phyloP scores from a whole-genome alignment of 2,888 invertebrate genomes.

The Corythucha ciliata region DNA sequence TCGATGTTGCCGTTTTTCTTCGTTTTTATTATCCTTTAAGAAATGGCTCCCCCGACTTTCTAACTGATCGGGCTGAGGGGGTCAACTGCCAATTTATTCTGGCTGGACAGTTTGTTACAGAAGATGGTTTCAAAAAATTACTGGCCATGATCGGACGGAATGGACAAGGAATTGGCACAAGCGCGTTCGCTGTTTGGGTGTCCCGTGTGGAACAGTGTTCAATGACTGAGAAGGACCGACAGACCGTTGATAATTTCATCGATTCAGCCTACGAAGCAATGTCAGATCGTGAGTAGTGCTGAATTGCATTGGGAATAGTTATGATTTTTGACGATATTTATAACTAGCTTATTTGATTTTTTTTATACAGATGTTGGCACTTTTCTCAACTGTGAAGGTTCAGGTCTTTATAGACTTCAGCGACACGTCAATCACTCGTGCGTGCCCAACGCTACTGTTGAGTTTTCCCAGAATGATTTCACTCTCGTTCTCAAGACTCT shows the following conservation, averaged over 20 bases:
- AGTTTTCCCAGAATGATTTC: slow-evolving; percentile 75
- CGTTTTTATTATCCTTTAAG: no score
- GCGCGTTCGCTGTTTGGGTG: slow-evolving; percentile 80
- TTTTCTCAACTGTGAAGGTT: slow-evolving; percentile 87
- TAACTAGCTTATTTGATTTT: slow-evolving; percentile 6
- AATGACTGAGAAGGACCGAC: slow-evolving; percentile 56
- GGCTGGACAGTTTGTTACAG: slow-evolving; percentile 63
- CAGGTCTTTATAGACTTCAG: slow-evolving; percentile 76
- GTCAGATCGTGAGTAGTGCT: slow-evolving; percentile 56
- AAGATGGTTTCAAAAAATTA: slow-evolving; percentile 69
- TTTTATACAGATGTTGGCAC: slow-evolving; percentile 47
- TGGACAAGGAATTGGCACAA: slow-evolving; percentile 89
- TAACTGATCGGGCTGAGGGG: no score
- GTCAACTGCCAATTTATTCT: no score
- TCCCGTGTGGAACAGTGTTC: slow-evolving; percentile 60
- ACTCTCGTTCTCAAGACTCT: slow-evolving; percentile 62
- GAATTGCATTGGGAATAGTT: not conserved
- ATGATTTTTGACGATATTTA: not conserved
- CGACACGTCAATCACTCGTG: slow-evolving; percentile 91
- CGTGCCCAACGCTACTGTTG: slow-evolving; percentile 73
- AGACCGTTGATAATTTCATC: slow-evolving; percentile 62
- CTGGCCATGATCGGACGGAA: slow-evolving; percentile 71
- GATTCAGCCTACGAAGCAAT: slow-evolving; percentile 74
- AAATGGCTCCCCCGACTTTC: no score
- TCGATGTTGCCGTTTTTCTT: no score